Conservation (phyloP, 2,797 vertebrate genomes). For the Fringilla coelebs region DNA sequence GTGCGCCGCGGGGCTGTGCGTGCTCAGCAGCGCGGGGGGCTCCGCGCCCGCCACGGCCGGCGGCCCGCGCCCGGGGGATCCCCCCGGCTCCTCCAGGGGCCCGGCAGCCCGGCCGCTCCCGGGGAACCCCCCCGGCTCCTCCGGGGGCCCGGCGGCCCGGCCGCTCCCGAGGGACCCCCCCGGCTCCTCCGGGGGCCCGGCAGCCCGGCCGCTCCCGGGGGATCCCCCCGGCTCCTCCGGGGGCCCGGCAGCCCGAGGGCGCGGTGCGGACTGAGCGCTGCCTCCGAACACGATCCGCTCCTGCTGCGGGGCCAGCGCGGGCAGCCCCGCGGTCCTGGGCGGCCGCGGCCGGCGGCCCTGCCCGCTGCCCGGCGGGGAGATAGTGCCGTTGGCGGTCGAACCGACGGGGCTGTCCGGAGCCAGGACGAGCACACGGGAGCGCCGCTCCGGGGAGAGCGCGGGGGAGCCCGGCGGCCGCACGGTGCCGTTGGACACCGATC, state of each 20-base stretch:
- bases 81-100: not conserved
- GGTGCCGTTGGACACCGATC: conserved; percentile 73
- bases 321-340: not conserved
- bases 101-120: not conserved
- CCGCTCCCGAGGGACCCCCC: not conserved
- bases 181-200: not conserved
- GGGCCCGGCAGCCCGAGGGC: not conserved
- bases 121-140: no score
- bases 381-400: conserved; percentile 4
- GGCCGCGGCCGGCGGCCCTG: not conserved
- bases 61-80: no score
- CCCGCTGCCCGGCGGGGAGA: not conserved
- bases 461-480: conserved; percentile 72
- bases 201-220: not conserved
- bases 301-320: conserved; percentile 48
- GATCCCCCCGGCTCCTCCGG: no score
- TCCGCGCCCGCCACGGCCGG: not conserved
- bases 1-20: conserved; percentile 83
- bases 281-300: conserved; percentile 64
- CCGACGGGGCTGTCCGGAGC: no score
- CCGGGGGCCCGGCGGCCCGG: no score
- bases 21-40: conserved; percentile 60
- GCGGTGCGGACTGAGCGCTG: not conserved
- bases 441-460: not conserved
- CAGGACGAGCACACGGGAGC: not conserved